Conservation (phyloP, 2,888 invertebrate species). For the Rhagonycha fulva region DNA sequence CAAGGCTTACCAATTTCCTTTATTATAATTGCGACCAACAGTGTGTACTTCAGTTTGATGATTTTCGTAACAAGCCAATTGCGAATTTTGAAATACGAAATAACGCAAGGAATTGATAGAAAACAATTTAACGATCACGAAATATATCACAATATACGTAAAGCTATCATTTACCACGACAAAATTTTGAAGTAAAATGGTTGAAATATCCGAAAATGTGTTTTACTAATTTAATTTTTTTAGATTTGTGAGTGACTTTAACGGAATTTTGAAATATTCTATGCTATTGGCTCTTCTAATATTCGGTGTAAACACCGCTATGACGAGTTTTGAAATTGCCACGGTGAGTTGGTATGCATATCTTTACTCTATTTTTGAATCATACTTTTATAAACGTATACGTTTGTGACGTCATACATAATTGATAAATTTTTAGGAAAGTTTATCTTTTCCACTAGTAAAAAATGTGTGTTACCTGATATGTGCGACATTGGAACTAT, state of each 20-base stretch:
- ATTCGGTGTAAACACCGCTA: conserved; percentile 38
- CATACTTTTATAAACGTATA: too few species aligned
- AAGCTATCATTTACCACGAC: neutral
- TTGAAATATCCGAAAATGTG: neutral
- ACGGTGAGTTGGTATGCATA: too few species aligned
- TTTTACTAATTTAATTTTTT: neutral
- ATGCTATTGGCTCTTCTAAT: conserved; percentile 42
- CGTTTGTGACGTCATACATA: too few species aligned
- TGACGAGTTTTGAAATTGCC: conserved; percentile 38
- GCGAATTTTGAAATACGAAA: conserved; percentile 28
- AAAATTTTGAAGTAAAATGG: neutral
- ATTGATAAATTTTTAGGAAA: neutral
- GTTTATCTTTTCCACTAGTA: neutral
- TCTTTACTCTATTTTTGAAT: too few species aligned
- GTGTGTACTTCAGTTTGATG: conserved; percentile 32
- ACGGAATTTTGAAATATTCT: conserved; percentile 34
- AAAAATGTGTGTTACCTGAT: neutral
- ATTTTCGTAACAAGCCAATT: conserved; percentile 32
- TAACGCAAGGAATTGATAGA: conserved; percentile 1
- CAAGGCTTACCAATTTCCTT: conserved; percentile 25
- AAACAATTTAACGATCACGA: neutral
- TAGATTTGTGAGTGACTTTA: conserved; percentile 8
- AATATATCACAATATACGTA: neutral
- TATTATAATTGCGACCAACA: conserved; percentile 27
- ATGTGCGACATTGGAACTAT: neutral